Percentiles rank a stretch among this genome's conserved stretches.
Evolutionary conservation across 2,797 vertebrate species (phyloP).

Genomic region (Argya squamiceps): DNA sequence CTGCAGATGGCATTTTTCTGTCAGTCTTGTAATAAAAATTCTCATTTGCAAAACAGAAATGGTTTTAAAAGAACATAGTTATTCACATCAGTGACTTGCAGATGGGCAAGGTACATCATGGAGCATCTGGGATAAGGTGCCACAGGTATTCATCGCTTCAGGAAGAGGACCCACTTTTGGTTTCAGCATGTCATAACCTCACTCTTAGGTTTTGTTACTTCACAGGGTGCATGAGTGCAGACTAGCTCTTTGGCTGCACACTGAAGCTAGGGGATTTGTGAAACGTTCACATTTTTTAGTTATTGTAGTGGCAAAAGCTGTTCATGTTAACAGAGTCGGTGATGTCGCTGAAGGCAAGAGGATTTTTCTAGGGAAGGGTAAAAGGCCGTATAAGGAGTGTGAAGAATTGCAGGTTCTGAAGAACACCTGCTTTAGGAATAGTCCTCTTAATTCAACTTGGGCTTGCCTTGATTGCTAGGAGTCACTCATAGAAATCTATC

Average conservation of each 20-base stretch:
- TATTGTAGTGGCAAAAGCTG: neutral
- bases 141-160: neutral
- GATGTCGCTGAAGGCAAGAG: neutral
- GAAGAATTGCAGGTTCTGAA: neutral
- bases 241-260: neutral
- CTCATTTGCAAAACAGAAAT: neutral
- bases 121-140: neutral
- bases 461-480: neutral
- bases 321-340: neutral
- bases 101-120: neutral
- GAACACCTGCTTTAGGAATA: neutral
- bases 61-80: neutral
- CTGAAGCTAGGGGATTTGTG: neutral
- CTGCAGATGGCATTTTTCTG: neutral
- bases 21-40: neutral
- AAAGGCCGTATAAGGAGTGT: neutral
- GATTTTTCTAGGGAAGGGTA: neutral
- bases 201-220: neutral
- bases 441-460: neutral
- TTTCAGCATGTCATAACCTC: neutral
- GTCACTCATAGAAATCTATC: neutral
- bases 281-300: accelerated
- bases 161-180: neutral
- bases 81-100: neutral
- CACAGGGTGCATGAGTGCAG: neutral